Percentiles rank a stretch among this genome's conserved stretches.
Conservation (phyloP, 2,797 vertebrate species). For the Mus minutoides region DNA sequence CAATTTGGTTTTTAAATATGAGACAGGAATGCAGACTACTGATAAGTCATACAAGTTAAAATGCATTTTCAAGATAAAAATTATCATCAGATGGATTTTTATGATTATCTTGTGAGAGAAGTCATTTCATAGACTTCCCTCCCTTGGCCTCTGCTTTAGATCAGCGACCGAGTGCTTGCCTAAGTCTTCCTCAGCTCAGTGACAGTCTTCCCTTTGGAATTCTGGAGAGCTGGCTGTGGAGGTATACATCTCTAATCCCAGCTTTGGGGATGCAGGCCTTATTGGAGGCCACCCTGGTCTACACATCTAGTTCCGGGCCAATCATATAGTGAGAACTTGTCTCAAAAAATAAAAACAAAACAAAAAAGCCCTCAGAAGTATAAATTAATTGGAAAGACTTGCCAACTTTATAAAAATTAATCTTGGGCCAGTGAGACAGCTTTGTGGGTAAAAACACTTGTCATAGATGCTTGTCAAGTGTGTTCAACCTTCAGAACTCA, state of each 20-base stretch:
- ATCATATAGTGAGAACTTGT: neutral
- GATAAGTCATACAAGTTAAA: constrained; percentile 27
- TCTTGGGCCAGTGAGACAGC: neutral
- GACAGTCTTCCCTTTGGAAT: neutral
- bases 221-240: neutral
- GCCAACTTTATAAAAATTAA: constrained; percentile 39
- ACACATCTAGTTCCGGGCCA: neutral
- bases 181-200: neutral
- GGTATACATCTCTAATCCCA: neutral
- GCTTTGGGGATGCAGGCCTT: neutral
- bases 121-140: neutral
- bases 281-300: neutral
- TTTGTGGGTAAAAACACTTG: neutral
- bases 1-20: neutral
- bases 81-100: constrained; percentile 16
- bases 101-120: neutral
- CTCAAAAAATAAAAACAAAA: neutral
- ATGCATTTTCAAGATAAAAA: neutral
- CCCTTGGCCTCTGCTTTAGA: neutral
- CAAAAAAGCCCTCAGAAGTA: neutral
- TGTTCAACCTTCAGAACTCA: neutral
- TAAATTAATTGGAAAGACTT: constrained; percentile 9
- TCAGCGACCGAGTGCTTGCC: neutral
- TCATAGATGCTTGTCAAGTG: neutral
- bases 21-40: neutral